phyloP scores from a whole-genome alignment of 2,797 vertebrate species.

The Astyanax mexicanus region DNA sequence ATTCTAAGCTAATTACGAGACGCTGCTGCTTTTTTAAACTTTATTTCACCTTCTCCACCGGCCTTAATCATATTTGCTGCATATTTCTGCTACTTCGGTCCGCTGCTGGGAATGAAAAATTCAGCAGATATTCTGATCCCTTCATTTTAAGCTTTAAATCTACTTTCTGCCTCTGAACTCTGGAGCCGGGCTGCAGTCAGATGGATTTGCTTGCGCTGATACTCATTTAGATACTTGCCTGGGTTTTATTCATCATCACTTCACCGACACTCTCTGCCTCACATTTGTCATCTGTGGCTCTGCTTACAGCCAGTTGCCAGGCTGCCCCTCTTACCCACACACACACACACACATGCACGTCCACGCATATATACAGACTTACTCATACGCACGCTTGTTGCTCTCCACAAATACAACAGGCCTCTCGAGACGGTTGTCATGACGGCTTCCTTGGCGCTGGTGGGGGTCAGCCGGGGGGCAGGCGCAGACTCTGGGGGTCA shows the following conservation, averaged over 20 bases:
- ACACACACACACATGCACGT: conserved; percentile 32
- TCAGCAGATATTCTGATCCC: not conserved
- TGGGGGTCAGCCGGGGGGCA: conserved; percentile 59
- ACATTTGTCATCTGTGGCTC: conserved; percentile 61
- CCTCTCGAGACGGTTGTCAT: conserved; percentile 66
- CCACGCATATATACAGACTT: conserved; percentile 37
- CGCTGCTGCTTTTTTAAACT: not conserved
- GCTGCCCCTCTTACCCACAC: conserved; percentile 32
- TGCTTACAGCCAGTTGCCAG: conserved; percentile 56
- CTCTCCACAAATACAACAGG: conserved; percentile 58
- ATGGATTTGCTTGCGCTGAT: conserved; percentile 13
- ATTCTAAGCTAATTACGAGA: not conserved
- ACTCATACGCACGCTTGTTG: conserved; percentile 46
- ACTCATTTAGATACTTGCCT: conserved; percentile 31
- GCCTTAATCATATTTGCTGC: not conserved
- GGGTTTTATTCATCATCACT: conserved; percentile 51
- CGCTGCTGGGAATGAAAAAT: not conserved
- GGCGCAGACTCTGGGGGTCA: conserved; percentile 47
- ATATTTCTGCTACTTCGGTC: not conserved
- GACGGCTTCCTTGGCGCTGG: conserved; percentile 49
- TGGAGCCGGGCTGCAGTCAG: not conserved
- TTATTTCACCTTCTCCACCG: conserved; percentile 1
- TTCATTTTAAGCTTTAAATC: conserved; percentile 22
- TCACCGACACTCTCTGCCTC: conserved; percentile 51
- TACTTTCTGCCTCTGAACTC: conserved; percentile 8